Conservation (phyloP, 2,797 vertebrate genomes). For the Petrocephalus sullivani region DNA sequence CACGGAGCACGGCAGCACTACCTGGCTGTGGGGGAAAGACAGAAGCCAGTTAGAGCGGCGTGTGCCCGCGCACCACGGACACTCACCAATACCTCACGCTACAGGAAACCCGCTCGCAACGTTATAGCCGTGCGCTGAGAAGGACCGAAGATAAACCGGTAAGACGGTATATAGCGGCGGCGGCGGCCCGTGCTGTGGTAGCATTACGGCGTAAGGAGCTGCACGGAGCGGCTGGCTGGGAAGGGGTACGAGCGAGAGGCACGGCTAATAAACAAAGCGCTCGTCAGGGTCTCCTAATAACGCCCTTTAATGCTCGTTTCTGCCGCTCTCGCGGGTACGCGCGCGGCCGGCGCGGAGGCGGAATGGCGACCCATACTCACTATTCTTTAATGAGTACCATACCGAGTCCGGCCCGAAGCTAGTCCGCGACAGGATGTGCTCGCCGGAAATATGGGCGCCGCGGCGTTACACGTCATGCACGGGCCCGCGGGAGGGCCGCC, state of each 20-base stretch:
- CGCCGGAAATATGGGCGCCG: conserved; percentile 41
- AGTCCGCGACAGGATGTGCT: conserved; percentile 38
- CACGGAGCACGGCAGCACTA: conserved; percentile 49
- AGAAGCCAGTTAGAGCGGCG: neutral
- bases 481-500: conserved; percentile 7
- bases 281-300: neutral
- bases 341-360: neutral
- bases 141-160: neutral
- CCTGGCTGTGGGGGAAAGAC: conserved; percentile 41
- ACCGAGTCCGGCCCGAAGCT: conserved; percentile 39
- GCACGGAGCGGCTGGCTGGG: neutral
- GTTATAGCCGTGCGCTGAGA: neutral
- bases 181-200: neutral
- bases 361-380: conserved; percentile 33
- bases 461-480: conserved; percentile 34
- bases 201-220: neutral
- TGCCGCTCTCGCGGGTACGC: too few relatives aligned
- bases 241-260: neutral
- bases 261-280: neutral
- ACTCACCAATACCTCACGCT: neutral
- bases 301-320: neutral
- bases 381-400: conserved; percentile 54
- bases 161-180: too few relatives aligned
- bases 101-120: neutral
- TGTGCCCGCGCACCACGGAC: neutral